These are phyloP conservation scores for Athetis lepigone DNA, from an alignment of 2,888 invertebrate species.

Conservation along the genomic window DNA sequence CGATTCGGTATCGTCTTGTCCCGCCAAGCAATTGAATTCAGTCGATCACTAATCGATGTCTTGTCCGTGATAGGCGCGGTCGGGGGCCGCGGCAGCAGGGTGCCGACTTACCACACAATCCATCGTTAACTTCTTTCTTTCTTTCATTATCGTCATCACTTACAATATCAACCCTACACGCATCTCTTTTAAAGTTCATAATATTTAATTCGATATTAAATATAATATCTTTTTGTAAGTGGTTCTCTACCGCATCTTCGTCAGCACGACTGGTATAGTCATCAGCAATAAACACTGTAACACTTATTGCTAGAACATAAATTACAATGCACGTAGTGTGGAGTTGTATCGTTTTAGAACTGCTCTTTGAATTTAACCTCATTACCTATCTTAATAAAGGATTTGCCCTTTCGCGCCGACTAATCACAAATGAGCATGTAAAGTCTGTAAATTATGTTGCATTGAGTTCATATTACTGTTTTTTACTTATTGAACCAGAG, in stretches of 20 bases:
- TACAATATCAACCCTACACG: constrained; percentile 85
- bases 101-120: constrained; percentile 91
- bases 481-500: constrained; percentile 80
- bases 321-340: constrained; percentile 70
- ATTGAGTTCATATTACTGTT: constrained; percentile 87
- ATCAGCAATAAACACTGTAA: constrained; percentile 78
- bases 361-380: constrained; percentile 86
- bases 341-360: constrained; percentile 75
- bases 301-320: constrained; percentile 76
- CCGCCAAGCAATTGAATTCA: constrained; percentile 90
- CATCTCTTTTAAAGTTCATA: constrained; percentile 78
- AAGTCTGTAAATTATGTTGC: constrained; percentile 90
- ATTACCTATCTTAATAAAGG: constrained; percentile 91
- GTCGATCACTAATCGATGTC: constrained; percentile 91
- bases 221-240: constrained; percentile 86
- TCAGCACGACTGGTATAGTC: constrained; percentile 79
- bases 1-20: constrained; percentile 89
- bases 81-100: constrained; percentile 90
- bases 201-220: constrained; percentile 79
- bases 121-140: constrained; percentile 91
- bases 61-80: constrained; percentile 90
- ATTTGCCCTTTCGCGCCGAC: constrained; percentile 91
- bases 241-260: constrained; percentile 89
- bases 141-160: constrained; percentile 85
- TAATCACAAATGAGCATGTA: constrained; percentile 91